phyloP scores from a whole-genome alignment of 2,113 vertebrate species.

The Coregonus clupeaformis region DNA sequence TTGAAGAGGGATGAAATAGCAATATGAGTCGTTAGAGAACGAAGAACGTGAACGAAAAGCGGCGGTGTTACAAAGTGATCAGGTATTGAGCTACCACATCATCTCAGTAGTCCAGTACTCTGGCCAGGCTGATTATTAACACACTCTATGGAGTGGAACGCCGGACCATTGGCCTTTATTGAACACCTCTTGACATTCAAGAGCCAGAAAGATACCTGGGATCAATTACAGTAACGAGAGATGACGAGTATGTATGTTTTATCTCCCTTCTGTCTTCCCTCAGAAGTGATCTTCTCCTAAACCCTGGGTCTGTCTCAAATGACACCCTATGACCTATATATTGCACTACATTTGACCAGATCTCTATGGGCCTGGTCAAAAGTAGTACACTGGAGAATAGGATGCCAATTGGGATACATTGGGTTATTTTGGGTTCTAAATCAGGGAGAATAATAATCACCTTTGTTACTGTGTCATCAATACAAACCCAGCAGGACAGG shows the following conservation, averaged over 20 bases:
- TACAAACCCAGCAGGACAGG: not conserved
- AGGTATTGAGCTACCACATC: not conserved
- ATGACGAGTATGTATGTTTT: not conserved
- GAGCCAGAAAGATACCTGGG: not conserved
- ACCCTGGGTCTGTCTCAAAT: not conserved
- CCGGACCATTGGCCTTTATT: no score
- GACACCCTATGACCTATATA: no score
- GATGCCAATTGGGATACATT: no score
- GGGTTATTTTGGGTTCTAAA: not conserved
- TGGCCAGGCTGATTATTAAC: not conserved
- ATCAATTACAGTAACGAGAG: no score
- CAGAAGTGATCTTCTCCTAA: not conserved
- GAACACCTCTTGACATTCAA: no score
- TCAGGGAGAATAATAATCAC: not conserved
- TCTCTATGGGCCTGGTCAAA: not conserved
- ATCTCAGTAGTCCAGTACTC: not conserved
- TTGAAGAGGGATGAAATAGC: slow-evolving; percentile 8
- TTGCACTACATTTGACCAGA: no score
- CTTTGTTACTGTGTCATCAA: not conserved
- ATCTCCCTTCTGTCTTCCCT: not conserved
- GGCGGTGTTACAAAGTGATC: not conserved
- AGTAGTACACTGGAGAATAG: not conserved
- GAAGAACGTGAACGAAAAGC: not conserved
- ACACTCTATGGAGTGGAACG: no score
- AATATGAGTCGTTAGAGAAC: not conserved